Percentiles rank a stretch among this genome's conserved stretches.
These are phyloP conservation scores for Perizoma affinitatum DNA, from an alignment of 2,888 invertebrate species.

Conservation along the genomic window DNA sequence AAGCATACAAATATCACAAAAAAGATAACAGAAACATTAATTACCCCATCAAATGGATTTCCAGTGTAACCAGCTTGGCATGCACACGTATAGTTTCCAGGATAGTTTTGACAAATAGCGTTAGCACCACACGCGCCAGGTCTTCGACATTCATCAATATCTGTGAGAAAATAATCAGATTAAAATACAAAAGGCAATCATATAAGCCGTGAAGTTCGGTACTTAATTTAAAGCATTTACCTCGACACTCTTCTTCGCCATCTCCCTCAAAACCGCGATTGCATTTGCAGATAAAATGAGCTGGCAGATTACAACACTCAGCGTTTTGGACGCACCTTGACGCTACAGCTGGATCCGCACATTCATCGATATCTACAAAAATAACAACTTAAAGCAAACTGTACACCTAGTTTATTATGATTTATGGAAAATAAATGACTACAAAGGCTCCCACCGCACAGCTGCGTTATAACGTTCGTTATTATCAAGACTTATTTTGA, in stretches of 20 bases:
- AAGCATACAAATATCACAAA: neutral
- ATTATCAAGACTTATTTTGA: too few species aligned
- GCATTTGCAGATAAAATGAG: slow-evolving; percentile 97
- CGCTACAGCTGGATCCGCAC: slow-evolving; percentile 92
- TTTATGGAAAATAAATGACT: too few species aligned
- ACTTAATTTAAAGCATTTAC: slow-evolving; percentile 63
- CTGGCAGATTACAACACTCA: slow-evolving; percentile 97
- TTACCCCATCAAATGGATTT: slow-evolving; percentile 87
- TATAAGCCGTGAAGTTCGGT: neutral
- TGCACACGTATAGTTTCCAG: slow-evolving; percentile 94
- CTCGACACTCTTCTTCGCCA: slow-evolving; percentile 93
- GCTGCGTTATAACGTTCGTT: too few species aligned
- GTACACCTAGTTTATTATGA: too few species aligned
- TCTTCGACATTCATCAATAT: slow-evolving; percentile 94
- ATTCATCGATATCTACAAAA: slow-evolving; percentile 91
- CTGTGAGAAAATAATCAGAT: slow-evolving; percentile 66
- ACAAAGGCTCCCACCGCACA: too few species aligned
- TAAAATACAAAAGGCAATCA: neutral
- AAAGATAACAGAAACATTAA: slow-evolving; percentile 29
- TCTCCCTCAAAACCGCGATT: slow-evolving; percentile 95
- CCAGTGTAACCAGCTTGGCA: slow-evolving; percentile 93
- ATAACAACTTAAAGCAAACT: neutral
- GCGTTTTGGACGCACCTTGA: slow-evolving; percentile 95
- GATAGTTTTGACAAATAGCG: slow-evolving; percentile 91
- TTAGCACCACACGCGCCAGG: slow-evolving; percentile 92